Percentiles rank a stretch among this genome's conserved stretches.
Evolutionary conservation across 2,888 invertebrate genomes (phyloP).

Genomic region (Calliphora vomitoria): DNA sequence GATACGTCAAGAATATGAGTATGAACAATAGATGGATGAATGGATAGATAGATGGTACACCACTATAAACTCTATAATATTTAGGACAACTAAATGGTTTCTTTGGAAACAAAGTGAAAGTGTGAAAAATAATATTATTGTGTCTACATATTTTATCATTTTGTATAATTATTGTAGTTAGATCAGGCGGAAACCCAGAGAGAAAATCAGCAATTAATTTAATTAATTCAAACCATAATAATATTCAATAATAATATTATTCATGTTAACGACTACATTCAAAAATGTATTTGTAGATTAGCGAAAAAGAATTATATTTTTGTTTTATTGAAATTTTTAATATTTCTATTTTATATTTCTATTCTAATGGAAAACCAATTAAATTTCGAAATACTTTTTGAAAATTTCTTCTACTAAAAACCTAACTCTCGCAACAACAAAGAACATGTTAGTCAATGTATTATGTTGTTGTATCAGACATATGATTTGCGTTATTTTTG

Average conservation of each 20-base stretch:
- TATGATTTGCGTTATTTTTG: no score
- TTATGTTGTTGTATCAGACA: no score
- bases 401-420: background rate
- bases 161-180: background rate
- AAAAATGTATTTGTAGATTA: no score
- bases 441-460: no score
- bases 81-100: conserved; percentile 59
- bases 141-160: background rate
- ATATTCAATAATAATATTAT: background rate
- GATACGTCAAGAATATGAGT: conserved; percentile 30
- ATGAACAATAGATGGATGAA: background rate
- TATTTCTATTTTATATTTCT: no score
- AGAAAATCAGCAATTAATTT: background rate
- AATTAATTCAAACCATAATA: conserved; percentile 3
- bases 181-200: background rate
- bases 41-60: background rate
- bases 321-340: no score
- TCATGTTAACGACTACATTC: no score
- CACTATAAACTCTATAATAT: background rate
- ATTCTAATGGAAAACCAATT: no score
- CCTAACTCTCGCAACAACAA: no score
- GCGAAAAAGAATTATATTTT: no score
- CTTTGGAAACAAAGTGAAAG: conserved; percentile 43
- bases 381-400: no score
- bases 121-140: background rate